Base-by-base conservation (phyloP, 2,888 invertebrate species). In the Andrena chrysosceles region DNA sequence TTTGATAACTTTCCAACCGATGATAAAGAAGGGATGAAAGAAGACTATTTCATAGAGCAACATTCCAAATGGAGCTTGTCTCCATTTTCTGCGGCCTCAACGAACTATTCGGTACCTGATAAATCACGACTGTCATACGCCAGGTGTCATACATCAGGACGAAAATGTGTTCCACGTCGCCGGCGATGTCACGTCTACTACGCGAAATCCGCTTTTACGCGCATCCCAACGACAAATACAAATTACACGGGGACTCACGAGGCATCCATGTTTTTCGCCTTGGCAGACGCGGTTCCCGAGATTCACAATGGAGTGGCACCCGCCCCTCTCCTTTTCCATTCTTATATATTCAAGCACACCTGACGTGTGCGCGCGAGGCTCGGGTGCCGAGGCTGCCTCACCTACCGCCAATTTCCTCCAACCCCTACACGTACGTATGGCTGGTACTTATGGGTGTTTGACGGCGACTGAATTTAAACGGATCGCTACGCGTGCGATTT, bases 81-180 rank as follows among this genome's bases (percentile, higher is more conserved):
- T 70, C 60, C 71, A 77, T 74, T 79, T 68, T 72, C 83, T 77
- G 77, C 48, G 62, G 78, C 67, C 67, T 42, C 75, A 63, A 66
- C 63, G 76, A 75, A 80, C 73, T 77, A 83, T 87, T 87, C 89
- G 87, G 87, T 85, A 84, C 80, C 87, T 89, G 88, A 91, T 91
- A 91, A 91, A 91, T 91, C 91, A 91, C 88, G 78, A 74, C 88
- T 86, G 86, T 87, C 88, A 84, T 88, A 84, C 84, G 86, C 85
- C 91, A 90, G 91, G 89, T 91, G 91, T 82, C 83, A 81, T 85
- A 84, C 84, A 86, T 90, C 88, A 89, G 77, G 72, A 75, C 80
- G 85, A 88, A 86, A 89, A 79, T 83, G 84, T 83, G 90, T 83
- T 83, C 83, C 82, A 81, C 81, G 87, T 83, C 78, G 90, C 54